Base-by-base conservation (phyloP, 1,140 invertebrate species). In the Euglossa dilemma region DNA sequence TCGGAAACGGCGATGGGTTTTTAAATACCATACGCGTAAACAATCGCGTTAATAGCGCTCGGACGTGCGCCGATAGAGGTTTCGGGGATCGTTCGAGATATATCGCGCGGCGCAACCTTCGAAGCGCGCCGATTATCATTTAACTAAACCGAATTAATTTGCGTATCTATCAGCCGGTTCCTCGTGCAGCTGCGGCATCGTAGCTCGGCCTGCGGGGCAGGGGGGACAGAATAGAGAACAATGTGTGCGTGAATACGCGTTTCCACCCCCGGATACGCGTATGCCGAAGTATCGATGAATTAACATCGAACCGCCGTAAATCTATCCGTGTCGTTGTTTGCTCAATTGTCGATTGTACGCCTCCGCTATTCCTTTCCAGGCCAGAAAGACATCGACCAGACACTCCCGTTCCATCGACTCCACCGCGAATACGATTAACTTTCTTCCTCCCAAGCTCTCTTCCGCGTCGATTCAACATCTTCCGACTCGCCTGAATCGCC, bases 141-240 rank as follows among this genome's bases (percentile, higher is more conserved):
- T 76, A 75, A 73, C 85, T 87, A 87, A 88, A 87, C 56, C 83
- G 79, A 88, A 80, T 88, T 88, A 87, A 88, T 88, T 88, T 88
- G 86, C 86, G 83, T 83, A 71, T 84, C 81, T 81, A 87, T 87
- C 77, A 61, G 54, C 45, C 23, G 57, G 54, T 45, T 80, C 64
- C 81, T 84, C 54, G 54, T 45, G 56, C 82, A 84, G 67, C 64
- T 81, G 64, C 80, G 75, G 61, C 77, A 78, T 66, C 75, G 28
- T 45, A 43, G 54, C 20, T 2, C 20, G 36, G n/a, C n/a, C 25
- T 16, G 47, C 50, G 50, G 54, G 43, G 77, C 25, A 52, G 59
- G 66, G 45, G 23, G 25, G 56, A 56, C 47, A 45, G 85, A 71
- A 69, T 57, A 63, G 56, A 50, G 50, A 25, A 50, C 36, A 52